These are phyloP conservation scores for Tenodera sinensis DNA, from an alignment of 2,888 invertebrate genomes.

Conservation along the genomic window DNA sequence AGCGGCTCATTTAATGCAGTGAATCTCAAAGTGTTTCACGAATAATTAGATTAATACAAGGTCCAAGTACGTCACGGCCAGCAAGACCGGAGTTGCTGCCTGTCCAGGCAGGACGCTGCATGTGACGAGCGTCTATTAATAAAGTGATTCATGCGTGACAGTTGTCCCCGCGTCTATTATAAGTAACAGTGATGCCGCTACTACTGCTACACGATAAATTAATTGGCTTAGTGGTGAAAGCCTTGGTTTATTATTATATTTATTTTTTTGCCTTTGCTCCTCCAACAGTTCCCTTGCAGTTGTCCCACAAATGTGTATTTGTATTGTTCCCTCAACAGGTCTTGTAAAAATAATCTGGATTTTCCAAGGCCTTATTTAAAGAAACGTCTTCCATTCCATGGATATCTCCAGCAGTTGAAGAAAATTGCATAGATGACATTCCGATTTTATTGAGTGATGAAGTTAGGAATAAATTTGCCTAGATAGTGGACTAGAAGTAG, in stretches of 20 bases:
- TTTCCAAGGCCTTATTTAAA: too few relatives aligned
- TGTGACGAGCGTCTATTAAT: conserved; percentile 12
- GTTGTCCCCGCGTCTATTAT: not conserved
- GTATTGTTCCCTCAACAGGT: not conserved
- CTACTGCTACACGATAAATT: conserved; percentile 22
- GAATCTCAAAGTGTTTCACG: not conserved
- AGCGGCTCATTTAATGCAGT: not conserved
- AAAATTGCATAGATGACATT: too few relatives aligned
- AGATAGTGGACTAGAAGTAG: too few relatives aligned
- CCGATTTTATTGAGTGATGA: too few relatives aligned
- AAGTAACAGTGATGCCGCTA: not conserved
- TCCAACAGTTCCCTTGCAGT: not conserved
- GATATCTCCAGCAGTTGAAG: too few relatives aligned
- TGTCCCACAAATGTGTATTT: not conserved
- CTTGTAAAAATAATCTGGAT: not conserved
- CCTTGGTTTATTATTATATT: not conserved
- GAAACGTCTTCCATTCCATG: too few relatives aligned
- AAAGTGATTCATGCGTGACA: conserved; percentile 28
- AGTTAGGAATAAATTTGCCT: too few relatives aligned
- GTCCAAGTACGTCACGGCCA: not conserved
- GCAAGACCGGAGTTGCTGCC: not conserved
- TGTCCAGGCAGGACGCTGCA: not conserved
- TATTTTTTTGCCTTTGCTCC: not conserved
- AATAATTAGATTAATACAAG: not conserved
- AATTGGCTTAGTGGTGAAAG: conserved; percentile 16